These are phyloP conservation scores for Hemiscyllium ocellatum DNA, from an alignment of 2,113 vertebrate species.

Conservation along the genomic window DNA sequence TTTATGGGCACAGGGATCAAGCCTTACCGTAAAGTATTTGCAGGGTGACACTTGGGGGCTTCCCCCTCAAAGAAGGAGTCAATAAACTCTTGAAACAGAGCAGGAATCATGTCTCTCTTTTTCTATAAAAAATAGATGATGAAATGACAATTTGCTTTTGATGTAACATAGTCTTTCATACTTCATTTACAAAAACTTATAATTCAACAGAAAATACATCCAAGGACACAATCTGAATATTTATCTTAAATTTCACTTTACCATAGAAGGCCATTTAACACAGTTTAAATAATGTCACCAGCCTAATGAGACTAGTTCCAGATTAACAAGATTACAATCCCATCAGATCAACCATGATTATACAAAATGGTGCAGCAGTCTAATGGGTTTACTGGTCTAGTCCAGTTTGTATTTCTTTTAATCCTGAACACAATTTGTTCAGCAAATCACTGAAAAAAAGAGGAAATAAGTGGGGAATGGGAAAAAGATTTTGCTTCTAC, in stretches of 20 bases:
- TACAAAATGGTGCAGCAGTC: not conserved
- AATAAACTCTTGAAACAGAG: slow-evolving; percentile 75
- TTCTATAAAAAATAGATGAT: slow-evolving; percentile 59
- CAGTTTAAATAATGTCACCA: no score
- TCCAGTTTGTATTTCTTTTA: not conserved
- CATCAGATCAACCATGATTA: not conserved
- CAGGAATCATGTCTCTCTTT: slow-evolving; percentile 57
- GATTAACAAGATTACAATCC: no score
- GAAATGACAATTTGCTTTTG: not conserved
- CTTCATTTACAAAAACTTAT: not conserved
- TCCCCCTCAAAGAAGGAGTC: slow-evolving; percentile 71
- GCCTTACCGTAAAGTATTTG: slow-evolving; percentile 73
- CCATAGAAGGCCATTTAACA: not conserved
- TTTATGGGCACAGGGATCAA: not conserved
- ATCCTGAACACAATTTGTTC: not conserved
- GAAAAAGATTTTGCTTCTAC: not conserved
- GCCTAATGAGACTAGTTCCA: not conserved
- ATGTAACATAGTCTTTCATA: no score
- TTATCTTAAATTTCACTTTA: not conserved
- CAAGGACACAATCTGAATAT: not conserved
- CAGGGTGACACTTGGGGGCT: slow-evolving; percentile 56
- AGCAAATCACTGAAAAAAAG: not conserved
- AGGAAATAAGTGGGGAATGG: not conserved
- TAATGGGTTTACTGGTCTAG: not conserved
- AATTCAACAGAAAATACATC: not conserved